Evolutionary conservation across 2,797 vertebrate genomes (phyloP).

Genomic region (Rhadinocentrus ornatus): DNA sequence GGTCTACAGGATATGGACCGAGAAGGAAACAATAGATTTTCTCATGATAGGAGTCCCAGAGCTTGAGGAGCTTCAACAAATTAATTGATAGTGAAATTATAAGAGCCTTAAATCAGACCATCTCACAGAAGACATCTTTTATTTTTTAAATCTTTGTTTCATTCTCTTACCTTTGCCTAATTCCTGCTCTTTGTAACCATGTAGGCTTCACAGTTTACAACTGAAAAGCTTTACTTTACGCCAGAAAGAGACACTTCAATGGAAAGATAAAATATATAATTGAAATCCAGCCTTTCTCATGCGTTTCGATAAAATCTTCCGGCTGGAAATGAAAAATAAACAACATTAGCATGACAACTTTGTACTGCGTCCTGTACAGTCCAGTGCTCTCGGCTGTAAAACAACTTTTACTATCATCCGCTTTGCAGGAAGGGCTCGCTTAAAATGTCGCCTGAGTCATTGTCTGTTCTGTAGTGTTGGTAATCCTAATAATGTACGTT

Average conservation of each 20-base stretch:
- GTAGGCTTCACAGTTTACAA: neutral
- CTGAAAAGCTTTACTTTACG: neutral
- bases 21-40: conserved; percentile 51
- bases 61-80: conserved; percentile 43
- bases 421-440: too few species aligned
- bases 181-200: conserved; percentile 6
- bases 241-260: neutral
- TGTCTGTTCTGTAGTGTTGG: neutral
- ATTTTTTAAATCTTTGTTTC: conserved; percentile 11
- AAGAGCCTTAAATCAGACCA: conserved; percentile 45
- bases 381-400: too few species aligned
- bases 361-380: too few species aligned
- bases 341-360: neutral
- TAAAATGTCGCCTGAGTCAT: too few species aligned
- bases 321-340: neutral
- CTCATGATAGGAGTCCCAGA: conserved; percentile 51
- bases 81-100: conserved; percentile 72
- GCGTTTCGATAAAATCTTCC: neutral
- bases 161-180: conserved; percentile 4
- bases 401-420: too few species aligned
- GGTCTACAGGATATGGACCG: conserved; percentile 46
- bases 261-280: conserved; percentile 10
- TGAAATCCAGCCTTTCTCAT: neutral
- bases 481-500: too few species aligned
- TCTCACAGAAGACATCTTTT: conserved; percentile 27